Conservation (phyloP, 2,797 vertebrate species). For the Sebastes trivittatus region DNA sequence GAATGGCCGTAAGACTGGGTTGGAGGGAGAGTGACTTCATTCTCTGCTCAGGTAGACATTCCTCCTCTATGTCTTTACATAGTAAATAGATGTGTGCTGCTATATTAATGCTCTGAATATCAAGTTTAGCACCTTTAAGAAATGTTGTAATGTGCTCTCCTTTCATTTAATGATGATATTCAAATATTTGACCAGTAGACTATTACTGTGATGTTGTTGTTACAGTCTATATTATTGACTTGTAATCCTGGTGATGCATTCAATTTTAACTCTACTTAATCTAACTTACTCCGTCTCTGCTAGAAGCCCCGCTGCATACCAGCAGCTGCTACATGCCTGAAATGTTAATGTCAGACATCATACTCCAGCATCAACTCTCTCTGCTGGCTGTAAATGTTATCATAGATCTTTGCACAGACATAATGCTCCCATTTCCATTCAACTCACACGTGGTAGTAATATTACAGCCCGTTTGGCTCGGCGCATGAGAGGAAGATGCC, state of each 20-base stretch:
- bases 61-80: no score
- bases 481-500: constrained; percentile 39
- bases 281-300: constrained; percentile 18
- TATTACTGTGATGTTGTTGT: not conserved
- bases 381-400: constrained; percentile 45
- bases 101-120: no score
- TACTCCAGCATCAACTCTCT: constrained; percentile 40
- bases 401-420: constrained; percentile 50
- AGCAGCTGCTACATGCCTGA: constrained; percentile 52
- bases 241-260: not conserved
- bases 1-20: no score
- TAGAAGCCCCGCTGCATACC: constrained; percentile 8
- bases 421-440: constrained; percentile 48
- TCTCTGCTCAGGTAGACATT: no score
- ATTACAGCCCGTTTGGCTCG: constrained; percentile 24
- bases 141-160: not conserved
- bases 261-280: constrained; percentile 13
- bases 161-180: not conserved
- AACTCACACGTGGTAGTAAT: constrained; percentile 24
- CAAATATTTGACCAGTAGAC: not conserved
- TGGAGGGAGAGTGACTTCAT: no score
- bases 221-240: constrained; percentile 3
- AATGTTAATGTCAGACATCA: constrained; percentile 62
- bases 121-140: not conserved
- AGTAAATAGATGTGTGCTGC: no score